Evolutionary conservation across 2,797 vertebrate species (phyloP), one percentile per base, ranked within the genome.

Genomic region (Epinephelus awoara): DNA sequence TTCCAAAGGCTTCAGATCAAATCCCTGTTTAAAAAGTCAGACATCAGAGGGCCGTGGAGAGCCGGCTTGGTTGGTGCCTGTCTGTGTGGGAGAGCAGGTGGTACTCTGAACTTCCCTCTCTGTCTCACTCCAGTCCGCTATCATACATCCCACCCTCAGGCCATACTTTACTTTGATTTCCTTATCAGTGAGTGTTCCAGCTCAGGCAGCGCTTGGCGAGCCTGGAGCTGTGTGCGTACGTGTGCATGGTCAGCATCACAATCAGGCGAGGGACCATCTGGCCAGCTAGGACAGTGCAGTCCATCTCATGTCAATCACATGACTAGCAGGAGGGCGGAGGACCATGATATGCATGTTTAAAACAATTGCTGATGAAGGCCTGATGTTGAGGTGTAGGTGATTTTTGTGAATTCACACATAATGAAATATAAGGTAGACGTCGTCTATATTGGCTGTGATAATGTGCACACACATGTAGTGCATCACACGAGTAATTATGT

Each of bases 111-210:
- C 64, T 67, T 74, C 63, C 34, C 72, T 44, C 58, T 34, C 66
- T 66, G 69, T 38, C 67, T 81, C 79, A 14, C 67, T 83, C 52
- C 57, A 52, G 63, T 47, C 67, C 25, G 56, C 75, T 70, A 69
- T 71, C 38, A 1, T 76, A 74, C 83, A 83, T 89, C 85, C 67
- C 67, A 64, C 80, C 85, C 84, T 86, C 57, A 62, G 85, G 89
- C 86, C 79, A 78, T 51, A 47, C 70, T 91, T 86, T 67, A 74
- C 80, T 91, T 84, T 90, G 87, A 89, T 87, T 87, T 85, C 73
- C 71, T 86, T 82, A 85, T 87, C 80, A 71, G 79, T 13, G 57
- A 79, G 58, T 40, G 56, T 68, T 89, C 68, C 80, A 84, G 79
- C 77, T 82, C 75, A 72, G 72, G 57, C 82, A 76, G 75, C 47